Evolutionary conservation across 2,888 invertebrate species (phyloP), one percentile per base, ranked within the genome.

Genomic region (Drosophila anomalata): DNA sequence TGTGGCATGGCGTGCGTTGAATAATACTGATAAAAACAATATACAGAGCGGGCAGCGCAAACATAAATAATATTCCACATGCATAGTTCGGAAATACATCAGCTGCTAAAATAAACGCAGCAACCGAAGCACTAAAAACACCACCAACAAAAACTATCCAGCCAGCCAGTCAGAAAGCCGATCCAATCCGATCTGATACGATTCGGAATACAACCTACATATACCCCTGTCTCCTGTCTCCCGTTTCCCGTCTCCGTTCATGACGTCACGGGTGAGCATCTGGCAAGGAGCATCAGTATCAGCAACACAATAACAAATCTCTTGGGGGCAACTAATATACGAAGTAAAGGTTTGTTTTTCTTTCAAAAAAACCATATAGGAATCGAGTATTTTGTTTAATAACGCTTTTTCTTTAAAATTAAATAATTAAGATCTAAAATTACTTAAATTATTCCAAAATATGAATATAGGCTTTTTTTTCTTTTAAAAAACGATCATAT

Each of bases 221-320:
- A 33, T 3, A n/a, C 33, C 44, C 17, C 75, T 1, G 6, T 26
- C 26, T 7, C 26, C 8, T 7, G 26, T 2, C 26, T 26, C 7
- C 8, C 8, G 26, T 26, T 70, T 62, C 31, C 58, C 53, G 39
- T 48, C 33, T 29, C 41, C 51, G 41, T 54, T 55, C 48, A 73
- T 87, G 88, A 83, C 88, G 86, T 82, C 85, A 87, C 52, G 72
- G 68, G 46, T 67, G 65, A 67, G 75, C 86, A 85, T 88, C 84
- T 80, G 87, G 83, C 76, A 65, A 66, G 69, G 57, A 85, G 79
- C 66, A 77, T 66, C 76, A 65, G 76, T 59, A 75, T 52, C 44
- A 72, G 17, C 51, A 39, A 7, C 47, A 29, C 36, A 33, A 46
- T 20, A 50, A 5, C 36, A 44, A 44, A 47, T 46, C 47, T 33